phyloP scores from a whole-genome alignment of 2,113 vertebrate genomes.

The Charadrius vociferus region DNA sequence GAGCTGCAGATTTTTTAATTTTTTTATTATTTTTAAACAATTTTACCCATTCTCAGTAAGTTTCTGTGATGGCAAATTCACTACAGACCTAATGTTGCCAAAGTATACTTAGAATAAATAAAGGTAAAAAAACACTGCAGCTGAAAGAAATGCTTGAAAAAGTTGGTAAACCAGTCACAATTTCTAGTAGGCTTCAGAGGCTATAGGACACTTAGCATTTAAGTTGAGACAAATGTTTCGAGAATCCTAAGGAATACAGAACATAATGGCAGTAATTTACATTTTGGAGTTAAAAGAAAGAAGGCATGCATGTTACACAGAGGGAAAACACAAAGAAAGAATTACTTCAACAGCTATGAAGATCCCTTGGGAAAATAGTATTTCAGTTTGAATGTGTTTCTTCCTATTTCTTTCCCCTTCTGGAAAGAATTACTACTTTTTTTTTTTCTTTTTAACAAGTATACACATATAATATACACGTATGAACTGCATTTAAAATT shows the following conservation, averaged over 20 bases:
- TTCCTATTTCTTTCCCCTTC: slow-evolving; percentile 57
- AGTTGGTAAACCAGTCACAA: not conserved
- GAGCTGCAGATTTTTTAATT: not conserved
- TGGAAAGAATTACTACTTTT: slow-evolving; percentile 49
- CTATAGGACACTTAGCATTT: slow-evolving; percentile 2
- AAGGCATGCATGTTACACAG: slow-evolving; percentile 28
- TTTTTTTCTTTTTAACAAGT: slow-evolving; percentile 34
- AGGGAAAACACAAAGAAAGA: slow-evolving; percentile 64
- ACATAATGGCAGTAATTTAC: slow-evolving; percentile 55
- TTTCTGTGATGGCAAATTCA: not conserved
- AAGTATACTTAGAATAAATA: not conserved
- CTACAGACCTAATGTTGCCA: not conserved
- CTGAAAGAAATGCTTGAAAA: not conserved
- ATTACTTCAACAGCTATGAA: slow-evolving; percentile 64
- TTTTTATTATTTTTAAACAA: not conserved
- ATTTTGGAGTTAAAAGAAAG: slow-evolving; percentile 42
- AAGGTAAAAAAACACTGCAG: not conserved
- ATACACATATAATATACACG: slow-evolving; percentile 51
- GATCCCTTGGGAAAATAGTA: slow-evolving; percentile 48
- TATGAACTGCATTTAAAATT: slow-evolving; percentile 65
- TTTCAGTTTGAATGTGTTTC: slow-evolving; percentile 42
- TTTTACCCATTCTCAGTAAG: not conserved
- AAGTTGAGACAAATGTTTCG: slow-evolving; percentile 34
- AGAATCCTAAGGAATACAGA: slow-evolving; percentile 28
- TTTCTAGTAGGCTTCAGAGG: not conserved